Evolutionary conservation across 2,113 vertebrate genomes (phyloP).

Genomic region (Pedetes capensis): DNA sequence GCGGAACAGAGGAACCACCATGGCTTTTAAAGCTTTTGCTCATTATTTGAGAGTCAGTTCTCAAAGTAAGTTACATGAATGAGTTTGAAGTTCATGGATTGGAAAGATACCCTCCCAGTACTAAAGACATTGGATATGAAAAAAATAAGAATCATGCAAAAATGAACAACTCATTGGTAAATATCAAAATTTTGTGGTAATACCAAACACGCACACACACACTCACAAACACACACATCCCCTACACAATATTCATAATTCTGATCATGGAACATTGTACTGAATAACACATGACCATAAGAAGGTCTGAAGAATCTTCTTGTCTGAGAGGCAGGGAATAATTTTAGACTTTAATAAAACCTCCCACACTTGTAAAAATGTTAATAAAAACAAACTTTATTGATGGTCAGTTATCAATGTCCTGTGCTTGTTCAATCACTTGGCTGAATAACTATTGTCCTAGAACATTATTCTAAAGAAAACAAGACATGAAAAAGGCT

Average conservation of each 20-base stretch:
- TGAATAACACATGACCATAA: background rate
- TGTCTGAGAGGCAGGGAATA: background rate
- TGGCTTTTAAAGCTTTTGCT: background rate
- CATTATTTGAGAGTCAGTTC: background rate
- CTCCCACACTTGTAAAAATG: background rate
- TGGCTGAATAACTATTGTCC: background rate
- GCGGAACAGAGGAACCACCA: too few species aligned
- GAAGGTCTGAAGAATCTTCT: background rate
- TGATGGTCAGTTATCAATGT: background rate
- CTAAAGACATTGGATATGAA: background rate
- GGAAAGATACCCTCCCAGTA: background rate
- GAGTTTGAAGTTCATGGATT: background rate
- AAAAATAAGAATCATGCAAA: background rate
- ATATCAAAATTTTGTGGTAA: background rate
- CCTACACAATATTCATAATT: background rate
- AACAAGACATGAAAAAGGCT: background rate
- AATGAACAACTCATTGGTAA: background rate
- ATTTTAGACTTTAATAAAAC: background rate
- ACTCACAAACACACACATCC: background rate
- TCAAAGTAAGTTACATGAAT: background rate
- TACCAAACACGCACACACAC: background rate
- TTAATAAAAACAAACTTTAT: background rate
- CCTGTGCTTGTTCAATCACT: background rate
- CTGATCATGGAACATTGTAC: background rate
- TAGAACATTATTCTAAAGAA: background rate